A percentile compares a stretch with the other conserved stretches of the same genome.
Evolutionary conservation across 2,113 vertebrate species (phyloP).

Genomic region (Alouatta palliata): DNA sequence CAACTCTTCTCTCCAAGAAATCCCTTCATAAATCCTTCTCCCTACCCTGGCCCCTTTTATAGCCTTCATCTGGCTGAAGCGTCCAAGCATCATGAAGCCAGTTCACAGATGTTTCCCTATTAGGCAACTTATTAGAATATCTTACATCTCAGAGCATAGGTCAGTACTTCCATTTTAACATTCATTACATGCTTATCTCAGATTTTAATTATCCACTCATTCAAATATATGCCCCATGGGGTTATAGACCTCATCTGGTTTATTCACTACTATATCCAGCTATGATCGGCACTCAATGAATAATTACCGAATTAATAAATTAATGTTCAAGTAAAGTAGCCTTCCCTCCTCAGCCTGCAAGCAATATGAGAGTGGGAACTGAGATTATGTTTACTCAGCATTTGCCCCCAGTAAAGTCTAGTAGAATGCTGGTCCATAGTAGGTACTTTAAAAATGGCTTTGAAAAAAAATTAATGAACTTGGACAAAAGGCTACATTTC

Average conservation of each 20-base stretch:
- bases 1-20: neutral
- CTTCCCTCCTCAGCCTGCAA: neutral
- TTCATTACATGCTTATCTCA: neutral
- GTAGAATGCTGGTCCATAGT: neutral
- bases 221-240: neutral
- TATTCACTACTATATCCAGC: neutral
- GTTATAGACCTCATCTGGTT: neutral
- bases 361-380: neutral
- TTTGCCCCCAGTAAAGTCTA: neutral
- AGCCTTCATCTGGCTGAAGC: neutral
- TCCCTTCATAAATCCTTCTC: neutral
- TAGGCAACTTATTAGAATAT: neutral
- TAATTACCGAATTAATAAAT: neutral
- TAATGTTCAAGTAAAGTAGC: neutral
- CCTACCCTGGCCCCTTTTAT: neutral
- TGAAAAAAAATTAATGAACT: neutral
- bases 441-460: neutral
- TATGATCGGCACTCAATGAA: neutral
- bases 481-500: neutral
- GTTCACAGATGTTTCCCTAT: neutral
- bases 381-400: neutral
- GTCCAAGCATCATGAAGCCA: neutral
- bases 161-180: conserved; percentile 2
- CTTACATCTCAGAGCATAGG: neutral
- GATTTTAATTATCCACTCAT: neutral